Conservation (phyloP, 2,113 vertebrate genomes). For the Proterorhinus semilunaris region DNA sequence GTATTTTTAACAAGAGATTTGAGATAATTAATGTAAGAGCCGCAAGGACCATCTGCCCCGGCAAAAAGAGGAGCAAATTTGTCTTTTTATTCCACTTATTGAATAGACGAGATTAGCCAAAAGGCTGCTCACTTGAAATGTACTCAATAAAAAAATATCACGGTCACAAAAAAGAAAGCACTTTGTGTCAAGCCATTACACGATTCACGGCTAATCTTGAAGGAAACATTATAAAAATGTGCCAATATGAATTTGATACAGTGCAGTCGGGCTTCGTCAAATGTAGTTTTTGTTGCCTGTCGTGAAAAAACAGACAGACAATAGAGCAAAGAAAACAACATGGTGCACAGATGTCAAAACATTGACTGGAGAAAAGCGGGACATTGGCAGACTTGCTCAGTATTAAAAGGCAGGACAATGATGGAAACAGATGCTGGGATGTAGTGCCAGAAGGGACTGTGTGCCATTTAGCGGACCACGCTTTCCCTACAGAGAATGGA, state of each 20-base stretch:
- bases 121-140: conserved; percentile 28
- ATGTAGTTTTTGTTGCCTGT: background rate
- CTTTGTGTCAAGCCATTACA: conserved; percentile 48
- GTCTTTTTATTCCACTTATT: conserved; percentile 13
- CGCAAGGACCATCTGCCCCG: conserved; percentile 1
- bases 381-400: conserved; percentile 23
- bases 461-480: conserved; percentile 34
- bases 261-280: conserved; percentile 1
- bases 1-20: conserved; percentile 16
- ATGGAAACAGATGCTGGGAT: conserved; percentile 3
- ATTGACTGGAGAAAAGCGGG: conserved; percentile 22
- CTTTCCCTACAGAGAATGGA: conserved; percentile 31
- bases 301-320: background rate
- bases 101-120: conserved; percentile 27
- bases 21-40: background rate
- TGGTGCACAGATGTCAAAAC: conserved; percentile 21
- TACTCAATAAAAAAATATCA: conserved; percentile 30
- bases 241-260: conserved; percentile 32
- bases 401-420: background rate
- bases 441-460: background rate
- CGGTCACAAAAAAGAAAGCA: conserved; percentile 20
- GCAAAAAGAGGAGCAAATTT: conserved; percentile 5
- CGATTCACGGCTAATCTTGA: conserved; percentile 40
- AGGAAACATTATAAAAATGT: conserved; percentile 49
- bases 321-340: conserved; percentile 20